A percentile compares a stretch with the other conserved stretches of the same genome.
phyloP scores from a whole-genome alignment of 1,140 invertebrate genomes.

The Calephelis nemesis region DNA sequence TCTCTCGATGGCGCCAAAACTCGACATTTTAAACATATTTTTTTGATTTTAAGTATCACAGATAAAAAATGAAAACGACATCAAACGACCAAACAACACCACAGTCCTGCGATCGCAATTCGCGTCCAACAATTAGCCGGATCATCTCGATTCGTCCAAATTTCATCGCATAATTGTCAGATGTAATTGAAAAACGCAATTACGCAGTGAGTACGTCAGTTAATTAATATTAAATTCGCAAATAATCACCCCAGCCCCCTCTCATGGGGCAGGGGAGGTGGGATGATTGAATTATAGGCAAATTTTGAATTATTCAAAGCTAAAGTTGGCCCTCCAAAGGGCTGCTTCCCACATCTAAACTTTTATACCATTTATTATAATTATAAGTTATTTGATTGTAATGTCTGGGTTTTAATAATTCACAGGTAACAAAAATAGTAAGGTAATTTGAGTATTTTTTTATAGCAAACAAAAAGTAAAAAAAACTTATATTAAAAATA shows the following conservation, averaged over 20 bases:
- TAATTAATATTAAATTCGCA: conserved; percentile 78
- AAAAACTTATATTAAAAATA: too few relatives aligned
- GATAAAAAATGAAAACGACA: background rate
- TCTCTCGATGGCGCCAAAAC: too few relatives aligned
- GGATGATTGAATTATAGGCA: conserved; percentile 72
- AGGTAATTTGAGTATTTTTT: too few relatives aligned
- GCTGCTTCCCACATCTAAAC: conserved; percentile 12
- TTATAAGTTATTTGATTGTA: background rate
- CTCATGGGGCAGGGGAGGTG: conserved; percentile 46
- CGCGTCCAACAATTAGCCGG: conserved; percentile 56
- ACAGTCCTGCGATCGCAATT: conserved; percentile 27
- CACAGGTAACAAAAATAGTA: too few relatives aligned
- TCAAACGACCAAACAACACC: conserved; percentile 4
- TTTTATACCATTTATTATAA: conserved; percentile 7
- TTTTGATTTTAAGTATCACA: background rate
- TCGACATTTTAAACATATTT: too few relatives aligned
- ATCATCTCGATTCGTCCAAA: conserved; percentile 64
- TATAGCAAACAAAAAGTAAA: too few relatives aligned
- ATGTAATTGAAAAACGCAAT: conserved; percentile 78
- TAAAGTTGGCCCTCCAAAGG: conserved; percentile 48
- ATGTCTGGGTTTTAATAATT: conserved; percentile 24
- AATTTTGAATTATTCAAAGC: conserved; percentile 73
- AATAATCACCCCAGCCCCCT: conserved; percentile 64
- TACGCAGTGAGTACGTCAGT: conserved; percentile 61
- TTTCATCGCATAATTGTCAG: conserved; percentile 74